phyloP scores from a whole-genome alignment of 2,888 invertebrate genomes.

The Eurytoma adleriae region DNA sequence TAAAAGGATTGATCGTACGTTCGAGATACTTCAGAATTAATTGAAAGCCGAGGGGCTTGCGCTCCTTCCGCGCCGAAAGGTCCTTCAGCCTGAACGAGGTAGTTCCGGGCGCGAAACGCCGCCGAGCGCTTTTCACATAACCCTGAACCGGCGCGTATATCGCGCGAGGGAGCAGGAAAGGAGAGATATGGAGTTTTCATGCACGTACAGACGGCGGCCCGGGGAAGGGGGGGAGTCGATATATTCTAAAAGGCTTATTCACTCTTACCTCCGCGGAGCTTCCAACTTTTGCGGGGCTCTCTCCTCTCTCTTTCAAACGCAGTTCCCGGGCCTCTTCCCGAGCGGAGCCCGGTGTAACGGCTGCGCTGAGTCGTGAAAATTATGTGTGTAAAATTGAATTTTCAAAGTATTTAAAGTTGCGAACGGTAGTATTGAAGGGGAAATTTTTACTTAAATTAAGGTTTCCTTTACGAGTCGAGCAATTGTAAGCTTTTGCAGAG shows the following conservation, averaged over 20 bases:
- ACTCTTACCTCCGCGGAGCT: conserved; percentile 14
- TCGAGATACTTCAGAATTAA: conserved; percentile 25
- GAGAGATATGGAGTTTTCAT: conserved; percentile 30
- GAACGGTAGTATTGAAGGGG: too few relatives aligned
- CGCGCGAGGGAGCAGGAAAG: not conserved
- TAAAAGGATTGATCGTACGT: not conserved
- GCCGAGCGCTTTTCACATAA: conserved; percentile 32
- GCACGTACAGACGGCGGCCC: not conserved
- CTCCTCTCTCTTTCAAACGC: not conserved
- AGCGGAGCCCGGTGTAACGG: too few relatives aligned
- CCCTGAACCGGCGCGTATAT: not conserved
- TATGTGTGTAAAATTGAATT: too few relatives aligned
- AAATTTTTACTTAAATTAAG: too few relatives aligned
- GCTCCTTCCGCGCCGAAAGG: not conserved
- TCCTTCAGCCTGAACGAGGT: conserved; percentile 30
- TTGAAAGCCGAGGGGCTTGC: conserved; percentile 23
- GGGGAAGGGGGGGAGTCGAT: conserved; percentile 22
- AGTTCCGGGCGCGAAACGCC: conserved; percentile 20
- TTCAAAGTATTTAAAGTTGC: too few relatives aligned
- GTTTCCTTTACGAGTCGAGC: too few relatives aligned
- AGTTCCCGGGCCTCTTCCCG: too few relatives aligned
- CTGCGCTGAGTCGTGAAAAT: too few relatives aligned
- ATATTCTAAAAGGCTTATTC: conserved; percentile 23
- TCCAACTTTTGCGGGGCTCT: conserved; percentile 9
- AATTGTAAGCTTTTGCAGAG: too few relatives aligned